phyloP scores from a whole-genome alignment of 2,113 vertebrate species.

The Alouatta palliata region DNA sequence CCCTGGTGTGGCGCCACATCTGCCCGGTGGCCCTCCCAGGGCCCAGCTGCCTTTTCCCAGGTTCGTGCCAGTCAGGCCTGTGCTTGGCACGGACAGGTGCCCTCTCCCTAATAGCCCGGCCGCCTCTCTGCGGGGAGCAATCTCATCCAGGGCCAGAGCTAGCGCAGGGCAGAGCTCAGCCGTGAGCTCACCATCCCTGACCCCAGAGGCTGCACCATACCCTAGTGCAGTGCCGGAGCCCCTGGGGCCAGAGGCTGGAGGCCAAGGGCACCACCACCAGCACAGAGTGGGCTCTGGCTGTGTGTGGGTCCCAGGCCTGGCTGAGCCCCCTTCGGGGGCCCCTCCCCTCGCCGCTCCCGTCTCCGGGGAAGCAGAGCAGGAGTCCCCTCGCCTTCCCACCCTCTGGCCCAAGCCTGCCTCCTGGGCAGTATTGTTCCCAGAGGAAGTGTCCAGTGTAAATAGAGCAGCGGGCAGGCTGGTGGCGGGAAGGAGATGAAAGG shows the following conservation, averaged over 20 bases:
- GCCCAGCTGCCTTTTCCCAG: neutral
- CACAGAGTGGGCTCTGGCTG: neutral
- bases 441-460: slow-evolving; percentile 97
- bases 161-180: neutral
- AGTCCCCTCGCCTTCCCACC: slow-evolving; percentile 43
- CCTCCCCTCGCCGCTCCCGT: neutral
- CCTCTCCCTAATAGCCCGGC: neutral
- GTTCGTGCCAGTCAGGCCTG: neutral
- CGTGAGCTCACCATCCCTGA: neutral
- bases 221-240: neutral
- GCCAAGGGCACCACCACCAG: neutral
- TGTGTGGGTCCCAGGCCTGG: neutral
- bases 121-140: too few species aligned
- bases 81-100: neutral
- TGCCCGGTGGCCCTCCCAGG: neutral
- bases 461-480: slow-evolving; percentile 88
- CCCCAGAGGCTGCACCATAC: neutral
- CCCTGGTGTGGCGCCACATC: accelerated
- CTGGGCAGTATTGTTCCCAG: slow-evolving; percentile 94
- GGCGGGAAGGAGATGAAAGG: slow-evolving; percentile 88
- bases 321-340: neutral
- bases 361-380: neutral
- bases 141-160: neutral
- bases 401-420: slow-evolving; percentile 77
- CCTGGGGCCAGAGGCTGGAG: neutral